Base-by-base conservation (phyloP, 2,113 vertebrate species). In the Gorsachius goisagi region DNA sequence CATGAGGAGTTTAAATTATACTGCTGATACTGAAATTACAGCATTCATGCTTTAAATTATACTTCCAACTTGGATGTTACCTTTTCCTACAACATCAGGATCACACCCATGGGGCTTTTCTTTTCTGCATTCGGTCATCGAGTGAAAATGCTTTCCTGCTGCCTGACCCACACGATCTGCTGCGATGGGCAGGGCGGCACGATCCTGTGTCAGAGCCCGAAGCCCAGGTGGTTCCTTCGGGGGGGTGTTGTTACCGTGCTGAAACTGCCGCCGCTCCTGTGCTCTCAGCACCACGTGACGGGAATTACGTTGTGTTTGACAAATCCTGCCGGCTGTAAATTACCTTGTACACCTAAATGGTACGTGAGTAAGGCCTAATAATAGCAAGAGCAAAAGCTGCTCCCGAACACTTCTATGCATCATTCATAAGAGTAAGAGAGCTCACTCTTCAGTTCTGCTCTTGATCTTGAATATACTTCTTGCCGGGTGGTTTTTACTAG, bases 181-280 rank as follows among this genome's bases (percentile, higher is more conserved):
- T 87, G 58, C 0, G 1, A 16, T 6, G 13, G 58, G 49, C 73
- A 88, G 73, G 24, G 39, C 0, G 0, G 21, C 41, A 39, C 3
- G 2, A 9, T 73, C 0, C 0, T 27, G 28, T 45, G 27, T 52
- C 52, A 37, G 28, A 85, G 32, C 6, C 4, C 37, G 39, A 28
- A 63, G 41, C 13, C 37, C 45, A 30, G 26, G 37, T 24, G 30
- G 5, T 16, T 8, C 44, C 60, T 90, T 69, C 47, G 59, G 73
- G 41, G 41, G 74, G 37, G 44, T 86, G 13, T 35, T 90, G 90
- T 79, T 77, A 12, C 32, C 64, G 72, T 35, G 37, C n/a, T 67
- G 74, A 82, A 90, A 39, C 45, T 82, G 49, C 37, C 62, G 80
- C 32, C 0, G 0, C 39, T 81, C 16, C 44, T 80, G 35, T n/a